Percentiles rank a stretch among this genome's conserved stretches.
These are phyloP conservation scores for Micoletzkya japonica DNA, from an alignment of 2,888 invertebrate genomes.

Conservation along the genomic window DNA sequence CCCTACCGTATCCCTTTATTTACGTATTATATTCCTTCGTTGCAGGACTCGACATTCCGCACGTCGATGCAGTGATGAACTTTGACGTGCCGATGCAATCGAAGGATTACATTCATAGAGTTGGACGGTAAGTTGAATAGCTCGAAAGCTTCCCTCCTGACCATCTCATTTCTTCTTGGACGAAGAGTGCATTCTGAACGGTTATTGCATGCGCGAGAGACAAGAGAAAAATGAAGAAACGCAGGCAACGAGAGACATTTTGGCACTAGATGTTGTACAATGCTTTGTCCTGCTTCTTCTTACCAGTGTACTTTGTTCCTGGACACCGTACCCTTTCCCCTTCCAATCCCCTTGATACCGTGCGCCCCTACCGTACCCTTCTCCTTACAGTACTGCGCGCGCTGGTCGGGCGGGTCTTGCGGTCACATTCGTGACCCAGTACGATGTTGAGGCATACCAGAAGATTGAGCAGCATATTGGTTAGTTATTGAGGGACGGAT, in stretches of 20 bases:
- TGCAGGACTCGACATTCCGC: slow-evolving; percentile 90
- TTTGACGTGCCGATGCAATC: slow-evolving; percentile 97
- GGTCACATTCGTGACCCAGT: slow-evolving; percentile 95
- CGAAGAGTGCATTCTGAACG: too few species aligned
- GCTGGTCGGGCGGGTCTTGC: slow-evolving; percentile 92
- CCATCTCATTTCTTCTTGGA: too few species aligned
- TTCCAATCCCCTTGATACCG: not conserved
- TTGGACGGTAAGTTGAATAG: slow-evolving; percentile 73
- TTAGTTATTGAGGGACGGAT: too few species aligned
- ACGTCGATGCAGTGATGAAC: slow-evolving; percentile 95
- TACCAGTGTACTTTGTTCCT: not conserved
- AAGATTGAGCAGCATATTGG: slow-evolving; percentile 92
- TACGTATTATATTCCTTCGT: not conserved
- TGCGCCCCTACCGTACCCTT: not conserved
- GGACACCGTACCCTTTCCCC: not conserved
- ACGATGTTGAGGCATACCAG: slow-evolving; percentile 96
- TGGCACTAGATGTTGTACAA: too few species aligned
- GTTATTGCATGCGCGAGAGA: too few species aligned
- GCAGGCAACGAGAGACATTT: too few species aligned
- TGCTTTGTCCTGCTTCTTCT: not conserved
- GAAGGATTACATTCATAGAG: slow-evolving; percentile 97
- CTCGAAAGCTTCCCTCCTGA: not conserved
- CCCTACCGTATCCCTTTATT: not conserved
- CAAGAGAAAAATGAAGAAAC: too few species aligned
- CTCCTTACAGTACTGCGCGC: slow-evolving; percentile 67